Conservation (phyloP, 2,113 vertebrate species). For the Cisticola juncidis region DNA sequence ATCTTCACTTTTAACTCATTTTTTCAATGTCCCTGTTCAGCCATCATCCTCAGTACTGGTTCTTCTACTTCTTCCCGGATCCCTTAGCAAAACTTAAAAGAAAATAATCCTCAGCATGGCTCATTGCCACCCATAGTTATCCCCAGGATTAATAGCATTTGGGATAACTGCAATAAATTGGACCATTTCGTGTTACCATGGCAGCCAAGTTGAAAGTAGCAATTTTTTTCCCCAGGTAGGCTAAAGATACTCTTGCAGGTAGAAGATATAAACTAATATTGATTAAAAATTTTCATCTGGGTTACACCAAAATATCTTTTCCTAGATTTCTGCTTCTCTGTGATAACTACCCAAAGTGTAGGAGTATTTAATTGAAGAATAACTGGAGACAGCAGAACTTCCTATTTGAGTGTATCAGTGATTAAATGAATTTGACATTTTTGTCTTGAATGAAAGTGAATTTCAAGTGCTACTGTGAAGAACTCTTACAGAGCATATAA, state of each 20-base stretch:
- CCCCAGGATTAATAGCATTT: conserved; percentile 41
- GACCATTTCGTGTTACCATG: conserved; percentile 51
- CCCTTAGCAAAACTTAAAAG: background rate
- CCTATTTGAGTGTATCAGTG: background rate
- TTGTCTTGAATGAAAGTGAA: background rate
- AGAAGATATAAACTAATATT: background rate
- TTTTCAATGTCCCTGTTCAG: background rate
- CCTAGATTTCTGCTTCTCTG: background rate
- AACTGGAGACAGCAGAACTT: background rate
- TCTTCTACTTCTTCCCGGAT: background rate
- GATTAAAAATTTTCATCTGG: background rate
- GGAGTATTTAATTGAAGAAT: background rate
- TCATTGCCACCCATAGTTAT: conserved; percentile 1
- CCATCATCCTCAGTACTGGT: background rate
- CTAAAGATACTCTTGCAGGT: background rate
- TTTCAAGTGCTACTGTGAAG: background rate
- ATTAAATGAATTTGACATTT: background rate
- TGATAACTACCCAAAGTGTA: background rate
- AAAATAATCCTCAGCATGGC: background rate
- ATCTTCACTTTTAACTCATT: background rate
- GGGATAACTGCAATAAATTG: conserved; percentile 43
- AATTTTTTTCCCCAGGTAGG: background rate
- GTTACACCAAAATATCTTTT: background rate
- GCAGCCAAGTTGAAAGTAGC: conserved; percentile 37
- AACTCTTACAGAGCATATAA: background rate